Evolutionary conservation across 1,140 invertebrate genomes (phyloP).

Genomic region (Magallana angulata): DNA sequence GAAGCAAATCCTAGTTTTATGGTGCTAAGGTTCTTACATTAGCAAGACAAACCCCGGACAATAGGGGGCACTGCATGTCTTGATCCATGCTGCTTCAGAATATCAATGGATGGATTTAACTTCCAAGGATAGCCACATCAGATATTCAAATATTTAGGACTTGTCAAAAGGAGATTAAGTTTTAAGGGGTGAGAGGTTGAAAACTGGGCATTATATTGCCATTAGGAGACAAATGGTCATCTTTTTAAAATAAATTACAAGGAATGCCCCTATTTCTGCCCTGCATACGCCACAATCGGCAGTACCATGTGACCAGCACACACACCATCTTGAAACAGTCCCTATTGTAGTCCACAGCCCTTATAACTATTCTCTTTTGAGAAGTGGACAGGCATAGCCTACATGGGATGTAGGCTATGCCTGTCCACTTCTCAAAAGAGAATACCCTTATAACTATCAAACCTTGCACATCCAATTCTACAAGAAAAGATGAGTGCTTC

Average conservation of each 20-base stretch:
- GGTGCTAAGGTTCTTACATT: constrained; percentile 7
- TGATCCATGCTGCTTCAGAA: constrained; percentile 32
- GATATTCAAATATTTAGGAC: constrained; percentile 62
- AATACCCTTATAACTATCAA: constrained; percentile 55
- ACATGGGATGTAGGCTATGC: no score
- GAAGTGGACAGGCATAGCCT: no score
- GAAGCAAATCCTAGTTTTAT: constrained; percentile 9
- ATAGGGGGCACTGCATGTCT: constrained; percentile 1
- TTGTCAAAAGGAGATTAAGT: constrained; percentile 57
- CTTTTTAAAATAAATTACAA: constrained; percentile 29
- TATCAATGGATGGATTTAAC: constrained; percentile 55
- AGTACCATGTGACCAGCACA: neutral
- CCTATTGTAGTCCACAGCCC: neutral
- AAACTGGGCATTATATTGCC: constrained; percentile 57
- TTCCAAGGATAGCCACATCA: constrained; percentile 52
- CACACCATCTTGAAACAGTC: no score
- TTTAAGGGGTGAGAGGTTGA: constrained; percentile 54
- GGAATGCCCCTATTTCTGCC: neutral
- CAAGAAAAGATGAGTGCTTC: no score
- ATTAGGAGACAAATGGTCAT: constrained; percentile 56
- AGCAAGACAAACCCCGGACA: constrained; percentile 4
- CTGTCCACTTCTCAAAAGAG: no score
- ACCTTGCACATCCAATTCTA: neutral
- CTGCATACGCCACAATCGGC: neutral
- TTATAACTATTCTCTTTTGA: constrained; percentile 58